Conservation (phyloP, 2,797 vertebrate species). For the Hirundo rustica region DNA sequence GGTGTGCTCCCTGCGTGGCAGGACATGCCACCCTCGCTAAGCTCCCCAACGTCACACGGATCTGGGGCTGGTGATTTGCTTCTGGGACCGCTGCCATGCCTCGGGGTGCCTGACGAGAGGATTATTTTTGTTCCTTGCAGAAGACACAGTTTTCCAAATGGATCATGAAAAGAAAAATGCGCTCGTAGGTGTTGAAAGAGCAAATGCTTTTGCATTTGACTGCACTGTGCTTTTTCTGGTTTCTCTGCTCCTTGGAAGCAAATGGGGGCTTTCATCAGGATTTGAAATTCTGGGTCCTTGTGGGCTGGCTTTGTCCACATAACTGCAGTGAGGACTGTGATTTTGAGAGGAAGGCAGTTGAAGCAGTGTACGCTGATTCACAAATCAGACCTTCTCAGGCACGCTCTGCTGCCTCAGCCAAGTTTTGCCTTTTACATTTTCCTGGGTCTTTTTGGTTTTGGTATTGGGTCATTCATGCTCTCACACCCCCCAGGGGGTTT, state of each 20-base stretch:
- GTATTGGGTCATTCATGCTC: not conserved
- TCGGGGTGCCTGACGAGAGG: conserved; percentile 24
- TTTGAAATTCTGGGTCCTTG: not conserved
- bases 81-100: conserved; percentile 57
- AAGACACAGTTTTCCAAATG: conserved; percentile 54
- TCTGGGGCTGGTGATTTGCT: conserved; percentile 27
- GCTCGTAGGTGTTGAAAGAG: conserved; percentile 55
- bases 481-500: not conserved
- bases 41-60: not conserved
- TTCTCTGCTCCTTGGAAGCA: not conserved
- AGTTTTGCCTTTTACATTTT: not conserved
- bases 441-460: not conserved
- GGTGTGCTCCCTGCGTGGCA: not conserved
- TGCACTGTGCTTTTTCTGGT: conserved; percentile 28
- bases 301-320: not conserved
- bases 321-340: not conserved
- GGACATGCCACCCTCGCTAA: not conserved
- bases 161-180: conserved; percentile 51
- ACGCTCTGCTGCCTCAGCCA: not conserved
- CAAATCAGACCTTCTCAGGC: not conserved
- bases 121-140: conserved; percentile 53
- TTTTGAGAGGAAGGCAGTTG: not conserved
- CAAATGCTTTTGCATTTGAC: conserved; percentile 25
- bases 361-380: not conserved
- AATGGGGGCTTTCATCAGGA: not conserved